Conservation (phyloP, 2,797 vertebrate genomes). For the Mormyrus proboscirostris region DNA sequence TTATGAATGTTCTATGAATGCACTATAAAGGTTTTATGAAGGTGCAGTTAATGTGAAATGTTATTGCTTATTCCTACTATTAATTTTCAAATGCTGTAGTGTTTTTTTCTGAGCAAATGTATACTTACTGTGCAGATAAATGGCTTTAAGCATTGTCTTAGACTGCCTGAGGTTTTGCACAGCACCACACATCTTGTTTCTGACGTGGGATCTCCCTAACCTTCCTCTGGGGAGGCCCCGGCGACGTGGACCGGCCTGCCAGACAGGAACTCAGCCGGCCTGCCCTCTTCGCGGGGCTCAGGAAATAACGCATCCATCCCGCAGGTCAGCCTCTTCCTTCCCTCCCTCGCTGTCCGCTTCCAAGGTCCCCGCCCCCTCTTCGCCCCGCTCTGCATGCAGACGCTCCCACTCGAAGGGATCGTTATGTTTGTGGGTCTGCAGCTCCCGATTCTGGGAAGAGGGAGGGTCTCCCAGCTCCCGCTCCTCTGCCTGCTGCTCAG, state of each 20-base stretch:
- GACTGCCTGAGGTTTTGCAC: neutral
- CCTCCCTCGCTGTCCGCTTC: conserved; percentile 34
- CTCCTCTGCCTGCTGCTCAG: neutral
- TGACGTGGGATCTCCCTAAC: neutral
- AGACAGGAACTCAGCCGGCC: neutral
- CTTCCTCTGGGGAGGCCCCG: neutral
- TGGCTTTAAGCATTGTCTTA: neutral
- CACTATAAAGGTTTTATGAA: neutral
- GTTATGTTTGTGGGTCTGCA: neutral
- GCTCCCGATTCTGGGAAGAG: neutral
- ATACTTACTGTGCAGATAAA: neutral
- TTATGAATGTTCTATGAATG: neutral
- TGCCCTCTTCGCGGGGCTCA: conserved; percentile 39
- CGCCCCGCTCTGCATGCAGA: conserved; percentile 41
- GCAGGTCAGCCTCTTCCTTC: conserved; percentile 51
- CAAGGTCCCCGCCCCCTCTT: conserved; percentile 60
- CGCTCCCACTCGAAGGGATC: neutral
- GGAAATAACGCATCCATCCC: conserved; percentile 57
- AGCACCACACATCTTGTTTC: neutral
- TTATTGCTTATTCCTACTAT: neutral
- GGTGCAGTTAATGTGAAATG: neutral
- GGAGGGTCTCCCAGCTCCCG: neutral
- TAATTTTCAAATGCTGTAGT: neutral
- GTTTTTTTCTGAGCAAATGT: neutral
- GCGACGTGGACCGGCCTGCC: neutral